Evolutionary conservation across 2,888 invertebrate genomes (phyloP), one percentile per base, ranked within the genome.

Genomic region (Agapetus fuscipes): DNA sequence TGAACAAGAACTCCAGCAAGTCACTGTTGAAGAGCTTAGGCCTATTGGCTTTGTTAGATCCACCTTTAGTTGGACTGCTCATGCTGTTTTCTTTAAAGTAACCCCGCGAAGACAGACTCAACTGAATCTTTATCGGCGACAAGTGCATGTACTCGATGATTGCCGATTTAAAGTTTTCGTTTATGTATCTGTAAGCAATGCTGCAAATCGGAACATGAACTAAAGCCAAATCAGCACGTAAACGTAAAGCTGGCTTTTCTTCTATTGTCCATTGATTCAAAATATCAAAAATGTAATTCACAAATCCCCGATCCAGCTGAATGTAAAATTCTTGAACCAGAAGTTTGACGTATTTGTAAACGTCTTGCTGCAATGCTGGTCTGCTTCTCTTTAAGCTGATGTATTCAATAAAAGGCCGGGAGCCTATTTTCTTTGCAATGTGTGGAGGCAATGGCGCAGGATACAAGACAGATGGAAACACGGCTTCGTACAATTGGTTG

Each of bases 401-500:
- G 1, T 78, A 48, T 56, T 78, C 76, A 13, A 82, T 56, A 53
- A 79, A 79, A 0, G 83, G 77, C 43, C 73, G 74, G 27, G 71
- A 66, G 3, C 71, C 64, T 30, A 57, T 53, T 49, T 63, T 65
- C 51, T 68, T 66, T 10, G 68, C 56, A 17, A 65, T 57, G 37
- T 64, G 62, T 12, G 55, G 46, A 1, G 75, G 63, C 11, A 69
- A 50, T 1, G 81, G 76, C 2, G 74, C 71, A 0, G 80, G 77
- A 51, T 78, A 70, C 10, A 83, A 52, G 7, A 81, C 76, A 27
- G 77, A 74, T 0, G 82, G 81, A 54, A 80, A 83, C 26, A 78
- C 72, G 10, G 82, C 79, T 53, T 82, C 80, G 34, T 70, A 66
- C 44, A 80, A 56, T 59, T 83, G 83, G 58, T 87, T 86, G 59